phyloP scores from a whole-genome alignment of 1,140 invertebrate genomes.

The Eurosta solidaginis region DNA sequence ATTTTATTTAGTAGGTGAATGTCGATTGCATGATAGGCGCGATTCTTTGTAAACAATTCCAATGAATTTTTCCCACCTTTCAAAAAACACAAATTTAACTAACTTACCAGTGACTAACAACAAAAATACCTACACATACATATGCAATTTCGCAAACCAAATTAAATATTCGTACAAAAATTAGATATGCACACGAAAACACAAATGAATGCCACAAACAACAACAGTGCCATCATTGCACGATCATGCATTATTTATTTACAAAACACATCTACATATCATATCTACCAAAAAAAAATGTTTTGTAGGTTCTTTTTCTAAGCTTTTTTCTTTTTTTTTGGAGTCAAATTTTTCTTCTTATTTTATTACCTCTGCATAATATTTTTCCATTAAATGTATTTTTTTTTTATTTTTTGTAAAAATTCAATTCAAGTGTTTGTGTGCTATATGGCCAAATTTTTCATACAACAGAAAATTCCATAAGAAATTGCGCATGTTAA shows the following conservation, averaged over 20 bases:
- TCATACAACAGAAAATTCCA: not conserved
- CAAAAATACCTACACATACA: too few species aligned
- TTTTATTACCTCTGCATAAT: not conserved
- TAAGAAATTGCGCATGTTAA: not conserved
- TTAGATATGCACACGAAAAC: slow-evolving; percentile 6
- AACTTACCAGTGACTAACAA: not conserved
- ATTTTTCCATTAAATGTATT: not conserved
- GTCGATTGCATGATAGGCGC: not conserved
- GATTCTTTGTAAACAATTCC: not conserved
- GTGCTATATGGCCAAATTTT: not conserved
- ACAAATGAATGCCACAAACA: not conserved
- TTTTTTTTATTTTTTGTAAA: not conserved
- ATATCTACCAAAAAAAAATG: not conserved
- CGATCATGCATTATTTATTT: not conserved
- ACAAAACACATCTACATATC: not conserved
- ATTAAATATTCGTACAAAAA: not conserved
- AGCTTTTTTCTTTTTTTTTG: not conserved
- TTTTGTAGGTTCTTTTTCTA: not conserved
- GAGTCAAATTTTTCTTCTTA: not conserved
- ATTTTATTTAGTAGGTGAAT: not conserved
- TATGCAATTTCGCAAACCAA: not conserved
- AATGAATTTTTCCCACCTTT: slow-evolving; percentile 19
- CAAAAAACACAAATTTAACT: not conserved
- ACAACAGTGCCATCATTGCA: not conserved
- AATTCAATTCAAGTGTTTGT: not conserved